These are phyloP conservation scores for Blastobasis adustella DNA, from an alignment of 2,888 invertebrate genomes.

Conservation along the genomic window DNA sequence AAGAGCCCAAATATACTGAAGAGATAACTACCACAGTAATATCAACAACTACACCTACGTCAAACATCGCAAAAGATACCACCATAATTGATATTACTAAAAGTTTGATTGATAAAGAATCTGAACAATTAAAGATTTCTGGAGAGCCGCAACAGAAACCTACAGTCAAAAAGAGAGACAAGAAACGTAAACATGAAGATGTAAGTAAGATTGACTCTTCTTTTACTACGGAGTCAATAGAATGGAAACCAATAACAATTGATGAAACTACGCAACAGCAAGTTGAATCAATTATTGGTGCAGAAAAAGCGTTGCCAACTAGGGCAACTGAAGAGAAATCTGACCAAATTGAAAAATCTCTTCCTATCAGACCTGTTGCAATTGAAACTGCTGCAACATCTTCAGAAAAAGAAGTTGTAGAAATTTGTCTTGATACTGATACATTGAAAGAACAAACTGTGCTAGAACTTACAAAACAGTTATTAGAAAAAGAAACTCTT, in stretches of 20 bases:
- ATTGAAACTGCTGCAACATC: neutral
- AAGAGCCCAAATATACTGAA: constrained; percentile 2
- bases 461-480: constrained; percentile 22
- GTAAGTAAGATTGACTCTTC: too few species aligned
- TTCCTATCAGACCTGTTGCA: too few species aligned
- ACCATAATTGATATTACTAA: constrained; percentile 26
- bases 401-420: neutral
- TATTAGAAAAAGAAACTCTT: constrained; percentile 26
- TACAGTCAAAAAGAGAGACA: constrained; percentile 3
- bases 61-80: constrained; percentile 14
- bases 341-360: neutral
- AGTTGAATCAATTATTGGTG: constrained; percentile 1
- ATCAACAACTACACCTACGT: constrained; percentile 6
- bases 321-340: neutral
- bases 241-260: neutral
- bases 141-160: constrained; percentile 10
- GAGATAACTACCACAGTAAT: constrained; percentile 6
- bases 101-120: constrained; percentile 32
- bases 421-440: constrained; percentile 3
- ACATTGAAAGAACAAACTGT: constrained; percentile 13
- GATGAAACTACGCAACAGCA: neutral
- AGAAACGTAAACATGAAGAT: constrained; percentile 7
- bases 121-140: constrained; percentile 23
- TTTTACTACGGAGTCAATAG: too few species aligned
- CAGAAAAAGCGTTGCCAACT: constrained; percentile 1